Conservation (phyloP, 2,113 vertebrate genomes). For the Rhinichthys klamathensis region DNA sequence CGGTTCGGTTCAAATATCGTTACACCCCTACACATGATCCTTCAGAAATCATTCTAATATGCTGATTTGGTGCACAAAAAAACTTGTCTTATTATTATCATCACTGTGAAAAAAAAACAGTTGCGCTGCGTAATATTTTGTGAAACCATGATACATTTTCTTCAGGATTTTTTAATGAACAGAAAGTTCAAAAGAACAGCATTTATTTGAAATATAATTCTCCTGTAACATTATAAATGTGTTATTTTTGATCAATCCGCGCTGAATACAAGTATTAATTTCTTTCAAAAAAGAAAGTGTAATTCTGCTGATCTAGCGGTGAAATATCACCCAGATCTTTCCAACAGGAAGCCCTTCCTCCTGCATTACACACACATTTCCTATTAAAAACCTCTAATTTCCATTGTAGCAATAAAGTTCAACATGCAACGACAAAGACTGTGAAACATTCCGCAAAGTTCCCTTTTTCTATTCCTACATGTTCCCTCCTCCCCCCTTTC, state of each 20-base stretch:
- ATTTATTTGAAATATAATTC: too few species aligned
- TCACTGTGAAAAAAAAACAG: too few species aligned
- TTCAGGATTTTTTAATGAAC: too few species aligned
- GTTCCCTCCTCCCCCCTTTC: conserved; percentile 19
- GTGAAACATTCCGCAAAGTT: conserved; percentile 50
- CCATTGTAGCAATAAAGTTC: conserved; percentile 63
- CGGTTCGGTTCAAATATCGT: too few species aligned
- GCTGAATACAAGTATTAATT: background rate
- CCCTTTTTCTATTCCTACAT: conserved; percentile 36
- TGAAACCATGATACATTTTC: too few species aligned
- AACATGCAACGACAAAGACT: conserved; percentile 54
- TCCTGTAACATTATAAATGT: too few species aligned
- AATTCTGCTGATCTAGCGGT: conserved; percentile 20
- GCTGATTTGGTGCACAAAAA: too few species aligned
- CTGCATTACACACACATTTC: conserved; percentile 19
- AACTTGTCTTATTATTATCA: too few species aligned
- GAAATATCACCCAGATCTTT: conserved; percentile 28
- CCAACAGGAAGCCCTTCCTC: conserved; percentile 41
- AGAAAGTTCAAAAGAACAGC: too few species aligned
- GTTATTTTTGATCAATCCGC: background rate
- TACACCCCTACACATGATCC: too few species aligned
- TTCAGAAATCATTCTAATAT: too few species aligned
- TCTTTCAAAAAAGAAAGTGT: background rate
- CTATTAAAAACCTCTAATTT: conserved; percentile 38
- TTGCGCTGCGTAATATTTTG: too few species aligned